phyloP scores from a whole-genome alignment of 1,140 invertebrate genomes.

The Dendroctonus ponderosae region DNA sequence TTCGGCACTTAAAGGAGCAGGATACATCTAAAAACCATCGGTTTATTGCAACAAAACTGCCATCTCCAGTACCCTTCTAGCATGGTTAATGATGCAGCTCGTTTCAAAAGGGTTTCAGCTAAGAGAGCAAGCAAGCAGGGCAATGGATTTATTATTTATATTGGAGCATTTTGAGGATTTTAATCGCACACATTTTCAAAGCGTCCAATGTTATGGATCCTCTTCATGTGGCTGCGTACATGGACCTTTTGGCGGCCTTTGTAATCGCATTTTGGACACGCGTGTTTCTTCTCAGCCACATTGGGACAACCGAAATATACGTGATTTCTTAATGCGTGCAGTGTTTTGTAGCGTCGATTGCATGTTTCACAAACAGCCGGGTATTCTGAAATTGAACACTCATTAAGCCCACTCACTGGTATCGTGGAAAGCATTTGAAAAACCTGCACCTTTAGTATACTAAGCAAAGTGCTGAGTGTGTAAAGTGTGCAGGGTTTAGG shows the following conservation, averaged over 20 bases:
- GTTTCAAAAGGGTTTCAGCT: too few relatives aligned
- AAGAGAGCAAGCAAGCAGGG: too few relatives aligned
- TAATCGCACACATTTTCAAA: not conserved
- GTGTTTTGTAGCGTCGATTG: constrained; percentile 18
- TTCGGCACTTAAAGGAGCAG: constrained; percentile 52
- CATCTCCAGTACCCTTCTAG: too few relatives aligned
- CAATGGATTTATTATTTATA: too few relatives aligned
- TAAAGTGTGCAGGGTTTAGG: too few relatives aligned
- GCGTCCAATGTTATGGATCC: constrained; percentile 22
- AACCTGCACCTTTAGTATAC: too few relatives aligned
- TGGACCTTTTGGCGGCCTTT: constrained; percentile 13
- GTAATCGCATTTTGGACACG: constrained; percentile 6
- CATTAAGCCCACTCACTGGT: too few relatives aligned
- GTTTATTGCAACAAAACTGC: too few relatives aligned
- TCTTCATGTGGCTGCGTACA: constrained; percentile 19
- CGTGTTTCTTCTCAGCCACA: constrained; percentile 5
- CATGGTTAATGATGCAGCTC: too few relatives aligned
- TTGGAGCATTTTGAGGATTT: not conserved
- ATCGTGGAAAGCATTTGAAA: too few relatives aligned
- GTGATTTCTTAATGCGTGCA: constrained; percentile 38
- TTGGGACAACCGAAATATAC: constrained; percentile 31
- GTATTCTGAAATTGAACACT: not conserved
- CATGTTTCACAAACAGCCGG: constrained; percentile 11
- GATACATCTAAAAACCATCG: not conserved
- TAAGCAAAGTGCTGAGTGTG: too few relatives aligned